Evolutionary conservation across 2,797 vertebrate species (phyloP).

Genomic region (Cyprinodon diabolis): DNA sequence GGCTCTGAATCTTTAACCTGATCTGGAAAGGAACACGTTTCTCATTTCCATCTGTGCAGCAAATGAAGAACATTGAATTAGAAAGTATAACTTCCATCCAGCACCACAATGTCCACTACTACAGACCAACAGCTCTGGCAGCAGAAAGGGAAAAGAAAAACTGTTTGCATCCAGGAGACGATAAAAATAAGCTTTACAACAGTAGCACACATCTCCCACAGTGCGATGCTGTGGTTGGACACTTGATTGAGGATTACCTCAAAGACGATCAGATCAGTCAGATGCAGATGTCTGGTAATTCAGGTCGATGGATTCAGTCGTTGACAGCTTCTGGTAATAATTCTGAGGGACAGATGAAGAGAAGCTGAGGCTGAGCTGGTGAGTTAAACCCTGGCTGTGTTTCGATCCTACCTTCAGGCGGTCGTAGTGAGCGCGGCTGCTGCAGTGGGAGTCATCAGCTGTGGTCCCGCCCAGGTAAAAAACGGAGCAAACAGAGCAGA

Average conservation of each 20-base stretch:
- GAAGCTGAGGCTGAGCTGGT: not conserved
- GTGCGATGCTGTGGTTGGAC: no score
- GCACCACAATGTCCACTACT: no score
- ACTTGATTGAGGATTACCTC: not conserved
- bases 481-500: slow-evolving; percentile 87
- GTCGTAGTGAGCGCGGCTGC: slow-evolving; percentile 82
- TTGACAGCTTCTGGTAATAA: not conserved
- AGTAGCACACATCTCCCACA: no score
- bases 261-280: not conserved
- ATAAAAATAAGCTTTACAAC: not conserved
- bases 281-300: not conserved
- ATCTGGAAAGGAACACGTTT: no score
- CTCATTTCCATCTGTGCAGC: no score
- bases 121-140: no score
- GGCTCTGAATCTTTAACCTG: no score
- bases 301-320: not conserved
- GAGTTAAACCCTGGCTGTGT: not conserved
- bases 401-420: slow-evolving; percentile 83
- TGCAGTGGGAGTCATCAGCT: slow-evolving; percentile 85
- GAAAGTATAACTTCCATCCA: no score
- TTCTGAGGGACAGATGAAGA: not conserved
- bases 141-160: not conserved
- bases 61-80: no score
- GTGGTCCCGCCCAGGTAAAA: slow-evolving; percentile 82
- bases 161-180: not conserved